Evolutionary conservation across 92 coral and sea anemone species (phyloP), one percentile per base, ranked within the genome.

Genomic region (Montipora capitata): DNA sequence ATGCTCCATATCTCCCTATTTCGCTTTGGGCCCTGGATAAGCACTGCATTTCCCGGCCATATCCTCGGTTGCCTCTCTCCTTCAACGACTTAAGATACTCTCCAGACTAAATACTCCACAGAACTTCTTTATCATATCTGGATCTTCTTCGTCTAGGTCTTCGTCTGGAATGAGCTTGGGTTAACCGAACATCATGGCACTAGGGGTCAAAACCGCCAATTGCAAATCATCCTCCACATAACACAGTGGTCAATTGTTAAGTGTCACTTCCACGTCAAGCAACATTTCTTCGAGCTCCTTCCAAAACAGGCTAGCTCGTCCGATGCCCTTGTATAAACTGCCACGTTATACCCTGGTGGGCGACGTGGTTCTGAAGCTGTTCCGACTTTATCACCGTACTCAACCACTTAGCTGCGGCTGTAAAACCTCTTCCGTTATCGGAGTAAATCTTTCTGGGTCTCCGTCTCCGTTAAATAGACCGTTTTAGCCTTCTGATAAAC

Each of bases 111-210:
- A 76, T 54, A 38, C 61, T 58, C 76, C 89, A 74, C 6, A 85
- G 74, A 18, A 85, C 89, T 17, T 85, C 89, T 42, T 78, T 80
- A n/a, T n/a, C n/a, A n/a, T n/a, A n/a, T n/a, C n/a, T n/a, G n/a
- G n/a, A n/a, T n/a, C 91, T 14, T 52, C 91, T 13, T 58, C 43
- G 11, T 42, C 78, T 14, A 44, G 62, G 39, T 78, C 51, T 69
- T 87, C 91, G 15, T 70, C 86, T 17, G 79, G 75, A 3, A 79
- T 12, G 4, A 79, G 80, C 40, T 80, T 87, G 17, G 80, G 70
- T 49, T 75, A 38, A 12, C 74, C 54, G 42, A 78, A 80, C 78
- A 87, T 70, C 87, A 87, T 72, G 9, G 72, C 52, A 61, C 61
- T 77, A 3, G 91, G 86, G 3, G 91, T 87, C 63, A 87, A 78